Base-by-base conservation (phyloP, 2,888 invertebrate species). In the Drosophila cognata region DNA sequence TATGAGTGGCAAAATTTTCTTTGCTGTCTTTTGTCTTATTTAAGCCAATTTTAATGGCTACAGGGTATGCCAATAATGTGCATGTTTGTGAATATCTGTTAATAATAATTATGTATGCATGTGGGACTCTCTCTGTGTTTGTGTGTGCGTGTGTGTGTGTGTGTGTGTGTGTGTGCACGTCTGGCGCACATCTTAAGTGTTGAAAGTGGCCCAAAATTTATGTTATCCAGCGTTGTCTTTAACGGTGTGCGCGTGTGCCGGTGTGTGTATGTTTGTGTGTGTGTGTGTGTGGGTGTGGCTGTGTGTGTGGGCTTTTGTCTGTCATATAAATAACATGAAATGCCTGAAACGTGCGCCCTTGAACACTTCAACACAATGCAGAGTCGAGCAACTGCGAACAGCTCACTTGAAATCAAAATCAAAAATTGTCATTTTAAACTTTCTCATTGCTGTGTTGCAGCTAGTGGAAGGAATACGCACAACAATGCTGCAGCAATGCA, bases 401-500 rank as follows among this genome's bases (percentile, higher is more conserved):
- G 5, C n/a, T 25, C 21, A n/a, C 43, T 31, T 57, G 21, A 57
- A 57, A 41, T 57, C 57, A 10, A 43, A 57, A 21, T 46, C 8
- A 38, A 10, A 16, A 41, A 56, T 41, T 8, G 38, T 29, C 28
- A 29, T n/a, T 31, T 31, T 43, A 0, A 57, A 57, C 11, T 53
- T 8, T 76, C 31, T 36, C 31, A 59, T 35, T 25, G 57, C 56
- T 51, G 21, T 52, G 25, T 79, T 71, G n/a, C 69, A 88, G 82
- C 60, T 33, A 33, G 31, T 1, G 33, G 4, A 33, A 33, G 33
- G 0, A 0, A 33, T 11, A 33, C 0, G 21, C 18, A 38, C 1
- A 56, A 38, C 48, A 63, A 92, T 93, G 93, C 79, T 92, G 50
- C 92, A 92, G 74, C 82, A 91, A 57, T 93, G 92, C 82, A 92